Evolutionary conservation across 1,140 invertebrate species (phyloP).

Genomic region (Cydia amplana): DNA sequence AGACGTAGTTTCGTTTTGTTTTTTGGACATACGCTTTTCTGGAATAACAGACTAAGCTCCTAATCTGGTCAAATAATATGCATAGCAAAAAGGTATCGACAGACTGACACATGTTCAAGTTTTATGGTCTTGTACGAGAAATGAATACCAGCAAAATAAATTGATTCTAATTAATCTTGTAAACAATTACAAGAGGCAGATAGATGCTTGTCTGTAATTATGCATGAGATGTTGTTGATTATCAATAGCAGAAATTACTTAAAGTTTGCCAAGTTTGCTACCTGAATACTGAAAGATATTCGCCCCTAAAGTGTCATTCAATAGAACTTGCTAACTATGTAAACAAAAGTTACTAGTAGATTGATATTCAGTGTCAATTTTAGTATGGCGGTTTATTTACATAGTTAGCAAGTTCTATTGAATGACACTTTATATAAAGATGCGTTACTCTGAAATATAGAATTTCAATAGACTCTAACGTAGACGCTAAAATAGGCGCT

Average conservation of each 20-base stretch:
- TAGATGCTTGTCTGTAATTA: background rate
- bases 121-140: conserved; percentile 2
- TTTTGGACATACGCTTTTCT: background rate
- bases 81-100: background rate
- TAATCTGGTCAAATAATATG: background rate
- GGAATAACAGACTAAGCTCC: background rate
- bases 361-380: no score
- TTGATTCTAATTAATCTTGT: background rate
- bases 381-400: no score
- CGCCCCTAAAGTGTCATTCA: no score
- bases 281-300: no score
- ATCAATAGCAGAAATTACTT: no score
- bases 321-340: no score
- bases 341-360: no score
- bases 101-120: background rate
- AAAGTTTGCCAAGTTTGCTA: background rate
- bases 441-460: background rate
- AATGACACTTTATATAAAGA: background rate
- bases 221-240: background rate
- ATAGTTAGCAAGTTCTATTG: no score
- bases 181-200: background rate
- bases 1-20: background rate
- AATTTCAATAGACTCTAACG: background rate
- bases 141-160: background rate
- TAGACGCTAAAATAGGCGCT: no score